Evolutionary conservation across 2,888 invertebrate genomes (phyloP).

Genomic region (Patella ulyssiponensis): DNA sequence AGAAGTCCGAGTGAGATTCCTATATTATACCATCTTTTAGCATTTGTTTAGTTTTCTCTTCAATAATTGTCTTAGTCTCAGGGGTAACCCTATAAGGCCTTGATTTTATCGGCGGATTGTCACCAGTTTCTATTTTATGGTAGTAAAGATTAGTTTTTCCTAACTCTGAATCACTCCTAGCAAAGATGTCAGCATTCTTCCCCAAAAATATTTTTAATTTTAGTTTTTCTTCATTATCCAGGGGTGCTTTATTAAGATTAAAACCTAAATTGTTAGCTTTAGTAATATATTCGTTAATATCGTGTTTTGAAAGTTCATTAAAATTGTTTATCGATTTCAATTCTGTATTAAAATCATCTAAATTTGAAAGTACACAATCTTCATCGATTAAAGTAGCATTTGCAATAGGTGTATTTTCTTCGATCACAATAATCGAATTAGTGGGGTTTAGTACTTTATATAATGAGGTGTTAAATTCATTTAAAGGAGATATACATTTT

Average conservation of each 20-base stretch:
- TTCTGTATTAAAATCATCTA: too few species aligned
- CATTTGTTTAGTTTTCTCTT: slow-evolving; percentile 36
- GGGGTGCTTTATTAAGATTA: slow-evolving; percentile 13
- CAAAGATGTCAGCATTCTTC: slow-evolving; percentile 20
- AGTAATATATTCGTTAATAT: background rate
- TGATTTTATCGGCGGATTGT: slow-evolving; percentile 29
- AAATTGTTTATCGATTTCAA: too few species aligned
- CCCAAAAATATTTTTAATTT: background rate
- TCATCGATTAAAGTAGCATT: too few species aligned
- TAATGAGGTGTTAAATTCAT: too few species aligned
- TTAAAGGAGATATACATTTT: too few species aligned
- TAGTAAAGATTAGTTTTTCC: slow-evolving; percentile 34
- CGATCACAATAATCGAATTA: too few species aligned
- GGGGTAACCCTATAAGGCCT: slow-evolving; percentile 32
- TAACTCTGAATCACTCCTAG: slow-evolving; percentile 25
- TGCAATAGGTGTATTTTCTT: too few species aligned
- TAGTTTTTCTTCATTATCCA: slow-evolving; percentile 14
- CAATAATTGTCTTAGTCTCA: slow-evolving; percentile 24
- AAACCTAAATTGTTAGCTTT: slow-evolving; percentile 16
- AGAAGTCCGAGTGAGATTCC: slow-evolving; percentile 23
- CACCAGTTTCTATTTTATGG: slow-evolving; percentile 40
- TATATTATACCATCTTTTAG: slow-evolving; percentile 28
- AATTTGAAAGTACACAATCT: too few species aligned
- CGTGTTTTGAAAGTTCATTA: too few species aligned
- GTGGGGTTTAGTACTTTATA: too few species aligned